phyloP scores from a whole-genome alignment of 2,888 invertebrate genomes.

The Podotricha telesiphe region DNA sequence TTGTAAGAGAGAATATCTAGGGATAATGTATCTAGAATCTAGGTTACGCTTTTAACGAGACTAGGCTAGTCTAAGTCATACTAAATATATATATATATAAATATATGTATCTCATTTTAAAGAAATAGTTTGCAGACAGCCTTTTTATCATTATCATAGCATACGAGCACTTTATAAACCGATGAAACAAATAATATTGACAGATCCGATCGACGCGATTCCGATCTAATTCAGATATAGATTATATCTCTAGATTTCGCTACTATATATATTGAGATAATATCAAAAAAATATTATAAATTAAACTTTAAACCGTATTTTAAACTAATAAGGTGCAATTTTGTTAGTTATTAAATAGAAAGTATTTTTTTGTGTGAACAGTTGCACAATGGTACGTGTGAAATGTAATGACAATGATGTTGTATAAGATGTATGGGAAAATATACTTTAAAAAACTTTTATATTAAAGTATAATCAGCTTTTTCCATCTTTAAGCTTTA shows the following conservation, averaged over 20 bases:
- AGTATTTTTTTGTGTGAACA: constrained; percentile 13
- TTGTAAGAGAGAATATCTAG: too few species aligned
- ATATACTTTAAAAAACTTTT: background rate
- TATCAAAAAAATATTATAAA: constrained; percentile 17
- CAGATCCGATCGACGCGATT: constrained; percentile 32
- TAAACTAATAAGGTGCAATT: background rate
- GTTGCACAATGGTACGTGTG: constrained; percentile 21
- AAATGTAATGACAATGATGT: constrained; percentile 14
- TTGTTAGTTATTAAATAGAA: constrained; percentile 8
- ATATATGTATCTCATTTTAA: background rate
- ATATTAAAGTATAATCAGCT: background rate
- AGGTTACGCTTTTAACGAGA: too few species aligned
- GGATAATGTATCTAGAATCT: too few species aligned
- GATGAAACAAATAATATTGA: constrained; percentile 36
- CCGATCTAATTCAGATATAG: constrained; percentile 33
- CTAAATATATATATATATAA: too few species aligned
- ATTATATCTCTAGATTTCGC: constrained; percentile 33
- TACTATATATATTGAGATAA: constrained; percentile 28
- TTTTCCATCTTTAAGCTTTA: background rate
- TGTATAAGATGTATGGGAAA: constrained; percentile 12
- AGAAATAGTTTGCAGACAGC: constrained; percentile 9
- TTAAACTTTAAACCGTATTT: background rate
- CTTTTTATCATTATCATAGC: constrained; percentile 13
- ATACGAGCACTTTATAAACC: constrained; percentile 20
- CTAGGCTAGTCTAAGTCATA: too few species aligned